phyloP scores from a whole-genome alignment of 2,113 vertebrate genomes.

The Felis chaus region DNA sequence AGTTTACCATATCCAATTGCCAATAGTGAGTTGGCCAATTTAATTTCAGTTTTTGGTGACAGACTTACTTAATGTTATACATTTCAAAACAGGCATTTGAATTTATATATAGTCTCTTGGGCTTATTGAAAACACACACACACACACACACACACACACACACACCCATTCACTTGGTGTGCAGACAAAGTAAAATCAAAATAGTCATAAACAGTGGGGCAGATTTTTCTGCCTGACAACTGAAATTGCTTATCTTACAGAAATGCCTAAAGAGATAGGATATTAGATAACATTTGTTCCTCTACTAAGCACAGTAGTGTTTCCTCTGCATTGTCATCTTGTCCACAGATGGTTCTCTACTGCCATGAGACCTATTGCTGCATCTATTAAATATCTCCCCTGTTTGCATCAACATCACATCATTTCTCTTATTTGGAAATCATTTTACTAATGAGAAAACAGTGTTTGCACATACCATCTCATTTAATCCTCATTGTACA shows the following conservation, averaged over 20 bases:
- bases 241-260: neutral
- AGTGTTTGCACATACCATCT: neutral
- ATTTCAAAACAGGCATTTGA: neutral
- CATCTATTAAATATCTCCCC: neutral
- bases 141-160: neutral
- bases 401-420: neutral
- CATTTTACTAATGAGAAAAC: neutral
- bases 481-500: neutral
- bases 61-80: neutral
- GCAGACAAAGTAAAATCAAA: neutral
- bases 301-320: neutral
- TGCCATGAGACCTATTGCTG: neutral
- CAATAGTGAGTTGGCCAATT: neutral
- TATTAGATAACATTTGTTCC: neutral
- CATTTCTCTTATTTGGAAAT: neutral
- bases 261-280: neutral
- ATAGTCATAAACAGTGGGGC: neutral
- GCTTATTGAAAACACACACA: neutral
- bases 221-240: neutral
- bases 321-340: neutral
- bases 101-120: neutral
- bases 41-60: neutral
- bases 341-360: neutral
- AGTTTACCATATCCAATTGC: neutral
- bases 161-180: neutral